Percentiles rank a stretch among this genome's conserved stretches.
phyloP scores from a whole-genome alignment of 2,113 vertebrate species.

The Eurypyga helias region DNA sequence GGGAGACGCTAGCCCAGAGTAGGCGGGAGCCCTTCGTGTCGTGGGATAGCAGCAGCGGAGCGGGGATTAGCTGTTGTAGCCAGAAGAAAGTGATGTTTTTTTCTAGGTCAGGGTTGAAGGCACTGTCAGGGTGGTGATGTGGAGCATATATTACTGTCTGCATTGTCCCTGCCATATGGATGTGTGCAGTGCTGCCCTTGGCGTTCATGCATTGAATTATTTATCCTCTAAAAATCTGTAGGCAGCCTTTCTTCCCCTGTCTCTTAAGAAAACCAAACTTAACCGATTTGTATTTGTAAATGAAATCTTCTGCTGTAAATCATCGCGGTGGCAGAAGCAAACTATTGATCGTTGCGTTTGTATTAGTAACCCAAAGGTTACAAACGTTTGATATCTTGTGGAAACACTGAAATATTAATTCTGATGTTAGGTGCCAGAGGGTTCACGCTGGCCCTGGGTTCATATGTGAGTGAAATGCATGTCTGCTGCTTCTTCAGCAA shows the following conservation, averaged over 20 bases:
- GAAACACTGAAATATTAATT: background rate
- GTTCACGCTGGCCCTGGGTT: background rate
- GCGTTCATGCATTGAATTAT: constrained; percentile 69
- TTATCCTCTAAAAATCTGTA: constrained; percentile 65
- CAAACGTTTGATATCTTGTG: background rate
- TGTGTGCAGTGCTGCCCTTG: constrained; percentile 63
- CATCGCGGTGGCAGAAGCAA: background rate
- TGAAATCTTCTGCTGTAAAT: background rate
- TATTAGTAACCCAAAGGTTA: background rate
- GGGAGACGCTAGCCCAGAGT: background rate
- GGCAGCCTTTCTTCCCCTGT: constrained; percentile 22
- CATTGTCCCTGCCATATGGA: constrained; percentile 50
- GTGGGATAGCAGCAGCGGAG: background rate
- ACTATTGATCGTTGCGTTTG: background rate
- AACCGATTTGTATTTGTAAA: background rate
- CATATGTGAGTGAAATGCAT: background rate
- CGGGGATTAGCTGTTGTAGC: background rate
- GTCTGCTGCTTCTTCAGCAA: background rate
- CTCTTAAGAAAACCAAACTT: constrained; percentile 27
- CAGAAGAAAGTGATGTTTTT: background rate
- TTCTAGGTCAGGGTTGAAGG: constrained; percentile 40
- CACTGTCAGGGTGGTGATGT: constrained; percentile 29
- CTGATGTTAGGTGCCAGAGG: background rate
- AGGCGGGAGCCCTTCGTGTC: too few species aligned
- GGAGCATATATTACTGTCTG: constrained; percentile 38